phyloP scores from a whole-genome alignment of 2,113 vertebrate species.

The Procapra przewalskii region DNA sequence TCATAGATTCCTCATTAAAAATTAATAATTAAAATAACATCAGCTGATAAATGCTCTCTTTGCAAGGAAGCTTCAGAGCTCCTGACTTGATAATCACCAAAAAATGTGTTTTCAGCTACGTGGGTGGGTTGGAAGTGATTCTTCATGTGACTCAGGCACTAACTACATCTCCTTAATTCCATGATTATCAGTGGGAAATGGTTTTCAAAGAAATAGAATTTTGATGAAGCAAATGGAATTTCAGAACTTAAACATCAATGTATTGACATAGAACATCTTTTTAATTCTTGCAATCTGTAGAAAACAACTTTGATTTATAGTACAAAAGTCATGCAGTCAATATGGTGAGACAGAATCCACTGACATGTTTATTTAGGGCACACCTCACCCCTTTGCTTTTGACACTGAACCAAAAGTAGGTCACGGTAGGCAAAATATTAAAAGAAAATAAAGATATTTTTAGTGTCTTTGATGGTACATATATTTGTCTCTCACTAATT shows the following conservation, averaged over 20 bases:
- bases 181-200: not conserved
- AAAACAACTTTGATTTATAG: conserved; percentile 2
- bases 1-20: conserved; percentile 42
- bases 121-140: conserved; percentile 33
- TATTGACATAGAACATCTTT: not conserved
- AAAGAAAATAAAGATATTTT: conserved; percentile 68
- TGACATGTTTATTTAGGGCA: conserved; percentile 61
- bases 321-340: not conserved
- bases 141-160: not conserved
- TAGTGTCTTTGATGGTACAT: conserved; percentile 44
- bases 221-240: conserved; percentile 22
- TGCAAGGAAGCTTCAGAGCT: conserved; percentile 7
- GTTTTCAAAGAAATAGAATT: not conserved
- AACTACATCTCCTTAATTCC: not conserved
- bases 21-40: conserved; percentile 55
- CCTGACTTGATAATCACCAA: conserved; percentile 37
- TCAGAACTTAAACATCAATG: not conserved
- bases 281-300: not conserved
- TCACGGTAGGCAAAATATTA: conserved; percentile 66
- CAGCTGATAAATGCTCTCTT: conserved; percentile 33
- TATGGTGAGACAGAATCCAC: not conserved
- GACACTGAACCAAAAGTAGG: conserved; percentile 65
- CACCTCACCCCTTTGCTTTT: conserved; percentile 51
- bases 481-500: conserved; percentile 46
- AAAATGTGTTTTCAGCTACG: conserved; percentile 32